Evolutionary conservation across 2,113 vertebrate species (phyloP).

Genomic region (Irena cyanogastra): DNA sequence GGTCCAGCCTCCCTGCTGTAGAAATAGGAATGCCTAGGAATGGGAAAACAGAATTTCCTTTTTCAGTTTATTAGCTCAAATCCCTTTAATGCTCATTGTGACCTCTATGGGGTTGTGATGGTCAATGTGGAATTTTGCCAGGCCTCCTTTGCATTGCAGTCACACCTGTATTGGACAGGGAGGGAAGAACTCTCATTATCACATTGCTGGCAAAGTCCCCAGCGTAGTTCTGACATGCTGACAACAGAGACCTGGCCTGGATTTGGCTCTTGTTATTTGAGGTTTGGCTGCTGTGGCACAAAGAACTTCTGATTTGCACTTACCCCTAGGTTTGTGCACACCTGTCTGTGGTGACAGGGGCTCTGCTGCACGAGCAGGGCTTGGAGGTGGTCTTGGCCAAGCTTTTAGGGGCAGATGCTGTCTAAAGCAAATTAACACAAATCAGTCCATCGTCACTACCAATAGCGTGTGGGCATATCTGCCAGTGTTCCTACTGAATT

Average conservation of each 20-base stretch:
- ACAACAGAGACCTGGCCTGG: neutral
- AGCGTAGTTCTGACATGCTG: neutral
- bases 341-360: neutral
- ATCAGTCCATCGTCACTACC: neutral
- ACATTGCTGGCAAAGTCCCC: neutral
- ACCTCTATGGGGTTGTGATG: neutral
- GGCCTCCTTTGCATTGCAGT: neutral
- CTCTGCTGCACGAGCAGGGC: neutral
- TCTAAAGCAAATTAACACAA: neutral
- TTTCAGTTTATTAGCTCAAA: neutral
- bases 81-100: neutral
- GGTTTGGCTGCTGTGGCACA: neutral
- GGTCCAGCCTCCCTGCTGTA: neutral
- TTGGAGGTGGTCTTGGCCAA: neutral
- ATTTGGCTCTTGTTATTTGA: accelerated
- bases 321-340: neutral
- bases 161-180: neutral
- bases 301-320: neutral
- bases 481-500: neutral
- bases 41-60: neutral
- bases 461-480: neutral
- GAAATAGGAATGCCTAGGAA: neutral
- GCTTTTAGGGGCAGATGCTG: neutral
- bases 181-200: neutral
- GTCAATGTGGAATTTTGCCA: neutral